Percentiles rank a stretch among this genome's conserved stretches.
phyloP scores from a whole-genome alignment of 1,140 invertebrate species.

The Anadara kagoshimensis region DNA sequence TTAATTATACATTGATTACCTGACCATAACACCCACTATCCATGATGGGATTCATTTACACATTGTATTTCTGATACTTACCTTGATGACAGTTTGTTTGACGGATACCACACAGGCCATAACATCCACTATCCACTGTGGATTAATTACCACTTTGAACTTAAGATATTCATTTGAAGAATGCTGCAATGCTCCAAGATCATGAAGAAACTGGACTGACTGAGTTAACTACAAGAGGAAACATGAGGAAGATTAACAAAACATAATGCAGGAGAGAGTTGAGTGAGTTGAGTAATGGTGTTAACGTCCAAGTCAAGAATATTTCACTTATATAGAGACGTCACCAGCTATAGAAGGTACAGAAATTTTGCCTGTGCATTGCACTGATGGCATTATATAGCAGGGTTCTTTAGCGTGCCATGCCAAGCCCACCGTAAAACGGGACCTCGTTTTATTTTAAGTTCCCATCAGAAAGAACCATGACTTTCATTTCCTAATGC shows the following conservation, averaged over 20 bases:
- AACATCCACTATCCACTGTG: constrained; percentile 25
- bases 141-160: constrained; percentile 69
- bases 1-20: constrained; percentile 53
- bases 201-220: constrained; percentile 71
- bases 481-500: too few relatives aligned
- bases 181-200: constrained; percentile 71
- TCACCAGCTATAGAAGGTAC: too few relatives aligned
- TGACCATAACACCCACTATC: not conserved
- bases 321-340: too few relatives aligned
- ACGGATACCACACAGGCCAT: constrained; percentile 70
- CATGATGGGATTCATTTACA: not conserved
- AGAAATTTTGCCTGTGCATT: too few relatives aligned
- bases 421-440: too few relatives aligned
- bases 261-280: too few relatives aligned
- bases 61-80: constrained; percentile 6
- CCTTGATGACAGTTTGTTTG: constrained; percentile 62
- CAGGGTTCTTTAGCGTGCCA: too few relatives aligned
- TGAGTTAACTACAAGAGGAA: constrained; percentile 52
- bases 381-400: too few relatives aligned
- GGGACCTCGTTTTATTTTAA: too few relatives aligned
- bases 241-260: not conserved
- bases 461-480: too few relatives aligned
- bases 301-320: too few relatives aligned
- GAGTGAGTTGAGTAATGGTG: too few relatives aligned
- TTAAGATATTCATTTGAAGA: constrained; percentile 66